Conservation (phyloP, 2,888 invertebrate genomes). For the Antheraea assamensis region DNA sequence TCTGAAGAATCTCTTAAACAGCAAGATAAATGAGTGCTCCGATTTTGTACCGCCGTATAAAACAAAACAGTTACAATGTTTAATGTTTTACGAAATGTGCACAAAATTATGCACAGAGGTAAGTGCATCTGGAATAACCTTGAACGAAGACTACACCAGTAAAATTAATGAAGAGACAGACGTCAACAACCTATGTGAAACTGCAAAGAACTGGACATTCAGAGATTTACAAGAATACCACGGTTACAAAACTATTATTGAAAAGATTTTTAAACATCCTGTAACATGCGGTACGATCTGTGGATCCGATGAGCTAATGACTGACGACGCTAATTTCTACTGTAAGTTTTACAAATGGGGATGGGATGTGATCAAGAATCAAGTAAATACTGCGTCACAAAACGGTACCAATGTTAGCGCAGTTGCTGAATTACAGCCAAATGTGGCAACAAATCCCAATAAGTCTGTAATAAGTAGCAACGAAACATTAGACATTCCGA, state of each 20-base stretch:
- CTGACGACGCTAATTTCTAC: constrained; percentile 56
- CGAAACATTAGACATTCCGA: constrained; percentile 22
- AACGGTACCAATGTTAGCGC: constrained; percentile 19
- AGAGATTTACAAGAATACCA: constrained; percentile 42
- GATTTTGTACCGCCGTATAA: constrained; percentile 40
- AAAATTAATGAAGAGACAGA: constrained; percentile 50
- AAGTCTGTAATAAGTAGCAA: constrained; percentile 7
- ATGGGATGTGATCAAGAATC: constrained; percentile 42
- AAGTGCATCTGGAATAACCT: constrained; percentile 37
- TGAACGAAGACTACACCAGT: constrained; percentile 43
- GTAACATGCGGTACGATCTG: constrained; percentile 59
- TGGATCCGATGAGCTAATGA: constrained; percentile 45
- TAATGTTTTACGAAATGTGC: constrained; percentile 71
- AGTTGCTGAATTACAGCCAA: constrained; percentile 20
- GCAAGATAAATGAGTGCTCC: constrained; percentile 50
- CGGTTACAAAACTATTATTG: constrained; percentile 43
- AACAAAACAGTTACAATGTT: constrained; percentile 56
- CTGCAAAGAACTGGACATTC: constrained; percentile 57
- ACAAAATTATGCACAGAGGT: constrained; percentile 57
- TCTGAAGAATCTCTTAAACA: constrained; percentile 49
- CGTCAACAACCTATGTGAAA: constrained; percentile 49
- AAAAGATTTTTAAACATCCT: constrained; percentile 44
- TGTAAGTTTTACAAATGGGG: constrained; percentile 74
- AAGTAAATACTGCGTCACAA: constrained; percentile 27
- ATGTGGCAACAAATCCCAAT: constrained; percentile 11